A percentile compares a stretch with the other conserved stretches of the same genome.
Conservation (phyloP, 1,140 invertebrate genomes). For the Trypoxylus dichotomus region DNA sequence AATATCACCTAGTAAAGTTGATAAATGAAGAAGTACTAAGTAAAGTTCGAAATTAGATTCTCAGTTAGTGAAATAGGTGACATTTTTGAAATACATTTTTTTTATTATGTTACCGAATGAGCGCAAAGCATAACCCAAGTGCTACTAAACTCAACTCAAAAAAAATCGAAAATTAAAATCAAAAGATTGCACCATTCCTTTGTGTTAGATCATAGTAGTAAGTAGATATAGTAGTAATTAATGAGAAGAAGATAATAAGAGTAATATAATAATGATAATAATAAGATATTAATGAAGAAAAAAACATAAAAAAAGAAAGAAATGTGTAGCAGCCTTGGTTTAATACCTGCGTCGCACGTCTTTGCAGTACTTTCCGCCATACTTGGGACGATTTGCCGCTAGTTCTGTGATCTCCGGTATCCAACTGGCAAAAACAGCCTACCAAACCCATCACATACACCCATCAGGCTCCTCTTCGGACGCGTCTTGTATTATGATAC, state of each 20-base stretch:
- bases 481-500: conserved; percentile 31
- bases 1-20: conserved; percentile 17
- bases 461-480: conserved; percentile 52
- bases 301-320: too few species aligned
- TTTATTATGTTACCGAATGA: conserved; percentile 36
- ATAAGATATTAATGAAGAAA: conserved; percentile 5
- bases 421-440: conserved; percentile 99
- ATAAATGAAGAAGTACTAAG: background rate
- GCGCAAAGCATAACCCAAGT: conserved; percentile 50
- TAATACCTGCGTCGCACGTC: conserved; percentile 96
- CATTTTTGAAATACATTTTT: conserved; percentile 14
- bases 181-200: conserved; percentile 41
- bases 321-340: conserved; percentile 20
- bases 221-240: too few species aligned
- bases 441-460: conserved; percentile 63
- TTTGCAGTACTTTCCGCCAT: conserved; percentile 96
- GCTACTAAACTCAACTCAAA: conserved; percentile 34
- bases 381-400: conserved; percentile 95
- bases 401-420: conserved; percentile 99
- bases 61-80: background rate
- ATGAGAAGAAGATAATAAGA: too few species aligned
- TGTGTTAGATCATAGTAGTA: conserved; percentile 14
- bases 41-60: background rate
- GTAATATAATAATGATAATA: background rate
- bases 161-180: background rate